Evolutionary conservation across 2,113 vertebrate genomes (phyloP), one percentile per base, ranked within the genome.

Genomic region (Tursiops truncatus): DNA sequence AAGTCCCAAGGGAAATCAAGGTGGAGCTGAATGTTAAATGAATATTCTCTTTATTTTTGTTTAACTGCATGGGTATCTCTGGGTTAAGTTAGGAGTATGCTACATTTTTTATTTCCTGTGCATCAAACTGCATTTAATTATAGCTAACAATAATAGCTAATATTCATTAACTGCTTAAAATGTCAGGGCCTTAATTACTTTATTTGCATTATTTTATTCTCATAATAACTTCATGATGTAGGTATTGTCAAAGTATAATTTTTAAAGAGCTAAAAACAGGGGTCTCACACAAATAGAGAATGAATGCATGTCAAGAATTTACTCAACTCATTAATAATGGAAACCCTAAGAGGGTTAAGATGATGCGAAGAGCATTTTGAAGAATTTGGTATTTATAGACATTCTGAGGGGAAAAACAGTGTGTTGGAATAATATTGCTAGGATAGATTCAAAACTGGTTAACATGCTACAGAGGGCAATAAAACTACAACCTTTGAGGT

Each of bases 341-440:
- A 9, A 93, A 23, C 58, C 28, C 25, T 93, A 63, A 91, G 44
- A 87, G 21, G 67, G 14, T 80, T 84, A 80, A 94, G 58, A 85
- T 95, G 88, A 85, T 94, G 94, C 21, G n/a, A 93, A n/a, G 71
- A 53, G 44, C 17, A 67, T 81, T 96, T 89, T 38, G 81, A 94
- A 28, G 80, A 70, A 80, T 70, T 90, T 70, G 36, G 33, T 74
- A 70, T 63, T 84, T 92, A n/a, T 92, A 94, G 76, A n/a, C 63
- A 95, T 84, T 97, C 84, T 79, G 70, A 92, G 56, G 84, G 89
- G 47, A 18, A 71, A 74, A 80, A 85, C 79, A 17, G 53, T 3
- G 2, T 73, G 21, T 88, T 93, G n/a, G 25, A 84, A 62, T 91
- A 94, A 91, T 71, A 73, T 62, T 96, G 89, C 94, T 58, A 93